phyloP scores from a whole-genome alignment of 2,888 invertebrate species.

The Polymixis lichenea region DNA sequence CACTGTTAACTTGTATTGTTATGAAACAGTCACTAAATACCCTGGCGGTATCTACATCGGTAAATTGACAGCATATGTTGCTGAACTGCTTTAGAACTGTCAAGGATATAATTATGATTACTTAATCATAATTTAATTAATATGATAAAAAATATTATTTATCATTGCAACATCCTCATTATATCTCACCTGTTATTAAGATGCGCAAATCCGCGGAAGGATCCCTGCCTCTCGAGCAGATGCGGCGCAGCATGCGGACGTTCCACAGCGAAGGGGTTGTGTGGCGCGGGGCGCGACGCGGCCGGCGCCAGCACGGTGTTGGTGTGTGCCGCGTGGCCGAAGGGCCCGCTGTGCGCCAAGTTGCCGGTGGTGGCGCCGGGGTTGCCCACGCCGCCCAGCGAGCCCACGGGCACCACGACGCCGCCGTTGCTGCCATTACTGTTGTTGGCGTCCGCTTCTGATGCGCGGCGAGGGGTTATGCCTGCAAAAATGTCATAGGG shows the following conservation, averaged over 20 bases:
- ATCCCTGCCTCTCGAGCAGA: slow-evolving; percentile 98
- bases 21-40: background rate
- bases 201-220: slow-evolving; percentile 97
- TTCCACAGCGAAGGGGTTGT: slow-evolving; percentile 98
- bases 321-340: slow-evolving; percentile 18
- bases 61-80: background rate
- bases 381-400: slow-evolving; percentile 57
- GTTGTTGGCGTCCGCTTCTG: slow-evolving; percentile 80
- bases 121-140: too few relatives aligned
- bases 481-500: slow-evolving; percentile 68
- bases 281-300: slow-evolving; percentile 85
- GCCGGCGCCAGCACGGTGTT: slow-evolving; percentile 48
- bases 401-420: slow-evolving; percentile 59
- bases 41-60: background rate
- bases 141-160: too few relatives aligned
- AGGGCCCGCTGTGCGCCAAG: slow-evolving; percentile 30
- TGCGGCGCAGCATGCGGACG: slow-evolving; percentile 98
- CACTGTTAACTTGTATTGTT: too few relatives aligned
- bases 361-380: slow-evolving; percentile 41
- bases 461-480: slow-evolving; percentile 82
- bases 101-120: background rate
- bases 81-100: background rate
- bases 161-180: background rate
- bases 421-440: slow-evolving; percentile 52
- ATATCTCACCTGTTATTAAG: slow-evolving; percentile 89